These are phyloP conservation scores for Nymphalis io DNA, from an alignment of 1,140 invertebrate genomes.

Conservation along the genomic window DNA sequence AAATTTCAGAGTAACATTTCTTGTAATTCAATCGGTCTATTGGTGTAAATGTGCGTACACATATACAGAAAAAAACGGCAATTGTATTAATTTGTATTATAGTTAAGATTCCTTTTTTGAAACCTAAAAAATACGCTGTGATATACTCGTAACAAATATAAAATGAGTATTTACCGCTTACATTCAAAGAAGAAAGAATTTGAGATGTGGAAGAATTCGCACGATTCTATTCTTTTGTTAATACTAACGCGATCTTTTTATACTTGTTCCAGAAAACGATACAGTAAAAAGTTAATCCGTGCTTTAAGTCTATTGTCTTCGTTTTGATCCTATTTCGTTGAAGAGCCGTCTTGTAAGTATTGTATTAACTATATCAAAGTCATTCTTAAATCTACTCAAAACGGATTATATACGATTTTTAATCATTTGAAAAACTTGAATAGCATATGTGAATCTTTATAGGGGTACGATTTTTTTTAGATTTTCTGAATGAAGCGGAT, in stretches of 20 bases:
- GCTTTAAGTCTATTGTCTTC: neutral
- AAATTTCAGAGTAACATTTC: too few species aligned
- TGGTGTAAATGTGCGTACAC: too few species aligned
- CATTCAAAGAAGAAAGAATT: neutral
- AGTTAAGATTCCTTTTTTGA: too few species aligned
- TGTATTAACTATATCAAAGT: neutral
- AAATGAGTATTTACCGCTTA: neutral
- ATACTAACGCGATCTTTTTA: neutral
- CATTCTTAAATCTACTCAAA: neutral
- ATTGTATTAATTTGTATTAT: too few species aligned
- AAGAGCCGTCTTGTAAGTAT: neutral
- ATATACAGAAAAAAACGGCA: too few species aligned
- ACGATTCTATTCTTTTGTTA: neutral
- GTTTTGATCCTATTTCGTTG: constrained; percentile 10
- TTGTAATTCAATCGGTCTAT: too few species aligned
- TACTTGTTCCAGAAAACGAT: neutral
- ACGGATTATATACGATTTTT: neutral
- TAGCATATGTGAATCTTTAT: too few species aligned
- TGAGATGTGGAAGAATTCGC: neutral
- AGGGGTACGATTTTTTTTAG: too few species aligned
- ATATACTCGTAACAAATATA: neutral
- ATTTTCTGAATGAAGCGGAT: too few species aligned
- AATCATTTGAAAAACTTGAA: neutral
- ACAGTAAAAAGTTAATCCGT: neutral
- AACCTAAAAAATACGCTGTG: too few species aligned